These are phyloP conservation scores for Pyrrhosoma nymphula DNA, from an alignment of 2,888 invertebrate species.

Conservation along the genomic window DNA sequence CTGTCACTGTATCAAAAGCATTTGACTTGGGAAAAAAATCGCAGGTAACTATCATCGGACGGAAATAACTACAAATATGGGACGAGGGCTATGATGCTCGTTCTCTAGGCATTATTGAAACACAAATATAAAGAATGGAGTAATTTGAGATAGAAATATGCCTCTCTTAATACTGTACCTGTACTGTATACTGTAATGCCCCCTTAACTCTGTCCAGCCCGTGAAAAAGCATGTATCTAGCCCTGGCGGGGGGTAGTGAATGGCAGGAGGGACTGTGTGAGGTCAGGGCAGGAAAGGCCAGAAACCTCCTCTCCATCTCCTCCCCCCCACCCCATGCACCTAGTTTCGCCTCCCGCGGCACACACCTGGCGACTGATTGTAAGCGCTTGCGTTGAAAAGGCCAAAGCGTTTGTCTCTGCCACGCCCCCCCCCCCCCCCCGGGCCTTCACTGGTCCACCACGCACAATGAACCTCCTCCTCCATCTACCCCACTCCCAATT, in stretches of 20 bases:
- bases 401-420: neutral
- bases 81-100: too few species aligned
- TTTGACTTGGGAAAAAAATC: too few species aligned
- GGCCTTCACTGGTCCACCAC: neutral
- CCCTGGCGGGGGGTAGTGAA: neutral
- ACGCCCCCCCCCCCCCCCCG: neutral
- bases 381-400: neutral
- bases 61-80: too few species aligned
- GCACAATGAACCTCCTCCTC: neutral
- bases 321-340: neutral
- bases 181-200: too few species aligned
- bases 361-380: conserved; percentile 28
- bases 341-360: neutral
- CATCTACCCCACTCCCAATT: neutral
- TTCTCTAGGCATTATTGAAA: neutral
- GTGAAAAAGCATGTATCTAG: neutral
- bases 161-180: neutral
- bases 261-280: neutral
- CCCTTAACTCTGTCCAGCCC: neutral
- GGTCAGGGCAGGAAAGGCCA: neutral
- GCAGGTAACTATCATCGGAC: too few species aligned
- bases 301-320: neutral
- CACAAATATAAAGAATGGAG: neutral
- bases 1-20: too few species aligned
- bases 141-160: neutral